Evolutionary conservation across 2,888 invertebrate species (phyloP), one percentile per base, ranked within the genome.

Genomic region (Euplexia lucipara): DNA sequence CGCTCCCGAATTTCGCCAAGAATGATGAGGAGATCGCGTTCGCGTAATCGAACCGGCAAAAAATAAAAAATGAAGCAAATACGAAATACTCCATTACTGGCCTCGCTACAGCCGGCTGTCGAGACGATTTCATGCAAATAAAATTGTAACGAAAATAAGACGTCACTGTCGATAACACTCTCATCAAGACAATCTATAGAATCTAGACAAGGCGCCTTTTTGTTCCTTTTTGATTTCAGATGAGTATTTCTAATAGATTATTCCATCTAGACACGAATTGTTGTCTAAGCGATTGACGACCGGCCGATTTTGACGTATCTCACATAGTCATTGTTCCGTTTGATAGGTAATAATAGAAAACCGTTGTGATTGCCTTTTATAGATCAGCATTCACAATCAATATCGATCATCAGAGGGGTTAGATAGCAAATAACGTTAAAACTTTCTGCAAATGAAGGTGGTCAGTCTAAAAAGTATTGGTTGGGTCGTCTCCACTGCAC

Each of bases 1-100:
- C 91, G 95, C 95, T 95, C 94, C 95, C 95, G 95, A 95, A 95
- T 95, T 95, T 95, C 93, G 93, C 93, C 88, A 84, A 90, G 92
- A 93, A 92, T 91, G 92, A 92, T 91, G 92, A 89, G 89, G 89
- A 91, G 92, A 93, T 94, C 95, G 95, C 93, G 93, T 95, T 94
- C 95, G 93, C 89, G 95, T 95, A 95, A 95, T 95, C 95, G 95
- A 94, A 92, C 92, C 87, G 86, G 84, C 93, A 95, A 95, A 95
- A 95, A 95, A 92, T 92, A 91, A 95, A 95, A 94, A 95, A 94
- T 94, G 94, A 95, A 92, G 89, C 94, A 95, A 95, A 95, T 95
- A 95, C 94, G 93, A 94, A 95, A 94, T 95, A 94, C 94, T 94
- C 92, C 94, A 95, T 95, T 95, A 95, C 94, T 81, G 87, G 83